Evolutionary conservation across 2,888 invertebrate genomes (phyloP).

Genomic region (Odontocolon sp.): DNA sequence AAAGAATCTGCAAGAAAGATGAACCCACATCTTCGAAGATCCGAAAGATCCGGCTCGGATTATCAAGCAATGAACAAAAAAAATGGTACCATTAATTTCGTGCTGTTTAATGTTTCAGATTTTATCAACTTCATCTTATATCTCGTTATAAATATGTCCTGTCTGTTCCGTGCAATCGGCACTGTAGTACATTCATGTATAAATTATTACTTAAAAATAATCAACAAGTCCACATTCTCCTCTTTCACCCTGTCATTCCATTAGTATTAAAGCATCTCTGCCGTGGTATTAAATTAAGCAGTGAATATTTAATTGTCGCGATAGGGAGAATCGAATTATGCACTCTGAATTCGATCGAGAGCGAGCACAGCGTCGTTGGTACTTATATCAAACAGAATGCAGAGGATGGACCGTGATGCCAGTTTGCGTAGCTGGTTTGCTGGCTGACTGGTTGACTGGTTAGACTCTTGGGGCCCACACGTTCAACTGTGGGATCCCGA

Average conservation of each 20-base stretch:
- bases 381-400: constrained; percentile 9
- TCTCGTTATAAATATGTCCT: constrained; percentile 4
- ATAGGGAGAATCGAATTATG: constrained; percentile 58
- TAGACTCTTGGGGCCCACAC: constrained; percentile 48
- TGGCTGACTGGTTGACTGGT: constrained; percentile 52
- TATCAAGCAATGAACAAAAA: background rate
- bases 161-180: background rate
- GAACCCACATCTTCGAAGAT: background rate
- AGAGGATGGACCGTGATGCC: constrained; percentile 3
- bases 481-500: constrained; percentile 25
- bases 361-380: constrained; percentile 22
- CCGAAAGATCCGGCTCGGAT: background rate
- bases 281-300: constrained; percentile 54
- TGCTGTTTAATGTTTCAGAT: background rate
- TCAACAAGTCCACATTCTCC: background rate
- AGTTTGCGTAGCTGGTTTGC: constrained; percentile 12
- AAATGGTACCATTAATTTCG: background rate
- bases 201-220: constrained; percentile 9
- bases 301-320: constrained; percentile 56
- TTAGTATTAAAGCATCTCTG: constrained; percentile 23
- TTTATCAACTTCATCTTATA: background rate
- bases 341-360: constrained; percentile 53
- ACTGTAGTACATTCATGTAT: background rate
- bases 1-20: background rate
- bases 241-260: constrained; percentile 16